Evolutionary conservation across 1,140 invertebrate species (phyloP).

Genomic region (Bilobella aurantiaca): DNA sequence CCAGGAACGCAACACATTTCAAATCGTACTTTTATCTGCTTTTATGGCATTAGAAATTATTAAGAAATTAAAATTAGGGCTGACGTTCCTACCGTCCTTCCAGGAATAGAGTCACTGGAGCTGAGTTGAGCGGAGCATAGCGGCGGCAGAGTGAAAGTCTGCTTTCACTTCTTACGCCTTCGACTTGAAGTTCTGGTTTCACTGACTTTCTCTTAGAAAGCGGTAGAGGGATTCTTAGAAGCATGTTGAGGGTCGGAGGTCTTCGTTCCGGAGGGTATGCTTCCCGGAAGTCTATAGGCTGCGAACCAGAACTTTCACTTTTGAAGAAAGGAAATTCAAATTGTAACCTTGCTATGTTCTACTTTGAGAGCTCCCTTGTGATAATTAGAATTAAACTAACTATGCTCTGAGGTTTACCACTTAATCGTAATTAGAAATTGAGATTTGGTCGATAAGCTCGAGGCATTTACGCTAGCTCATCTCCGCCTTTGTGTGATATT

Average conservation of each 20-base stretch:
- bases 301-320: too few species aligned
- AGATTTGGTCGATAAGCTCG: too few species aligned
- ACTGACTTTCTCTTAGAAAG: conserved; percentile 1
- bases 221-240: conserved; percentile 20
- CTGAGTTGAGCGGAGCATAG: conserved; percentile 12
- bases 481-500: background rate
- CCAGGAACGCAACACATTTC: too few species aligned
- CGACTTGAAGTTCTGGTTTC: conserved; percentile 6
- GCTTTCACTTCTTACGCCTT: background rate
- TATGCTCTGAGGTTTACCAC: background rate
- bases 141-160: conserved; percentile 10
- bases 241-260: background rate
- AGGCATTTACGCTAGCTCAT: too few species aligned
- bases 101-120: background rate
- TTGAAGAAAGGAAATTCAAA: too few species aligned
- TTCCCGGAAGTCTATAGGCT: background rate
- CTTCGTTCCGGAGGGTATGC: background rate
- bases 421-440: too few species aligned
- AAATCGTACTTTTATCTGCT: too few species aligned
- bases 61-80: too few species aligned
- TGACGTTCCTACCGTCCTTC: too few species aligned
- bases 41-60: too few species aligned
- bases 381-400: background rate
- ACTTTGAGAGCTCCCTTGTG: background rate
- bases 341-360: too few species aligned